Evolutionary conservation across 2,797 vertebrate genomes (phyloP), one percentile per base, ranked within the genome.

Genomic region (Neosilurus hyrtlii): DNA sequence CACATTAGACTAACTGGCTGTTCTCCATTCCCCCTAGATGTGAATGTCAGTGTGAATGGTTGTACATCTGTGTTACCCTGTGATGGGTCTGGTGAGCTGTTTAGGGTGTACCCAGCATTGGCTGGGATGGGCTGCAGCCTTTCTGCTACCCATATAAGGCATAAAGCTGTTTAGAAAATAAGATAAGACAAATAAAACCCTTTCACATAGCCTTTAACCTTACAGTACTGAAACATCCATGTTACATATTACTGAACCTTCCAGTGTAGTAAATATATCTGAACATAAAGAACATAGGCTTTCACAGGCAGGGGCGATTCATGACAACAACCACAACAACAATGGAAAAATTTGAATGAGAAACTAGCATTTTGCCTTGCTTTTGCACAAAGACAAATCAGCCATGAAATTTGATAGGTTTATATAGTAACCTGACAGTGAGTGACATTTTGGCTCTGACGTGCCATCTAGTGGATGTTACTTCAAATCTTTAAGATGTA

Each of bases 391-490:
- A n/a, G 20, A 43, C 35, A 61, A 62, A 75, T 59, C 37, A 14
- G 5, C 18, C 26, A 75, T 57, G 54, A 75, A 75, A 62, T 49
- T 62, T 43, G 7, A 9, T 11, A 30, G 61, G n/a, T 14, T 65
- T 3, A 49, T 35, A 24, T 4, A 30, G 24, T 65, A 63, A 63
- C 1, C 15, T 16, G 37, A 78, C 22, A 26, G 9, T 26, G 75
- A 78, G 3, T 62, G 22, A 78, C 1, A n/a, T 6, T 26, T 63
- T 26, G 22, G 15, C 57, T 24, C 57, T 9, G 59, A 78, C 9
- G 8, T 26, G 59, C 57, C 59, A 78, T 63, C 76, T 78, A 78
- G 76, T 78, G 43, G 59, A 65, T 78, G 37, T 20, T 26, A 37
- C 20, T 51, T 51, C 62, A 16, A 62, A 49, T 51, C 43, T 49